These are phyloP conservation scores for Megalopta genalis DNA, from an alignment of 1,140 invertebrate species.

Conservation along the genomic window DNA sequence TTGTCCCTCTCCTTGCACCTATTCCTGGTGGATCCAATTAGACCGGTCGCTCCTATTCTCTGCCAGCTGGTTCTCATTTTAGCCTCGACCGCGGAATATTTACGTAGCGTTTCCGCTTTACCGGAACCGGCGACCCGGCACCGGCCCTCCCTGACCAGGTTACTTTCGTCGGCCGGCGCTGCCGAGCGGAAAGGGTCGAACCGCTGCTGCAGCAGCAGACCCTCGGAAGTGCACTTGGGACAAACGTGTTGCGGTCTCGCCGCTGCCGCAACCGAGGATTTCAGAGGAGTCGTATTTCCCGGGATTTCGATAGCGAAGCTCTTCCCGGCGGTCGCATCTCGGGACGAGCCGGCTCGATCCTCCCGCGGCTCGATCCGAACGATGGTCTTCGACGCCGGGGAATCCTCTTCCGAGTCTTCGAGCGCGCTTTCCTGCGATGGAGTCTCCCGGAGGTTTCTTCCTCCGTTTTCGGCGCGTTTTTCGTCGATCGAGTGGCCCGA, in stretches of 20 bases:
- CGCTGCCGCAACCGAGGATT: constrained; percentile 15
- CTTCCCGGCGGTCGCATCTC: background rate
- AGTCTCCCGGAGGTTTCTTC: background rate
- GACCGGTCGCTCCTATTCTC: constrained; percentile 24
- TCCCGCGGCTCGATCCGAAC: constrained; percentile 6
- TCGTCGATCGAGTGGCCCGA: background rate
- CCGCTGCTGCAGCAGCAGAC: constrained; percentile 57
- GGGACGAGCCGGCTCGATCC: background rate
- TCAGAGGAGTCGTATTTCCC: constrained; percentile 58
- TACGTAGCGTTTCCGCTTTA: constrained; percentile 24
- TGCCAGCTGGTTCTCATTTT: constrained; percentile 54
- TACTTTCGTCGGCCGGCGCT: constrained; percentile 9
- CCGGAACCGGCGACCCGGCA: constrained; percentile 8
- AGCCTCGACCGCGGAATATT: constrained; percentile 17
- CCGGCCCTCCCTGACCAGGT: constrained; percentile 27
- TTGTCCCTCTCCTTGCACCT: constrained; percentile 6
- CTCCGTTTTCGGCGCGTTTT: background rate
- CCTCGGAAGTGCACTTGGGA: constrained; percentile 67
- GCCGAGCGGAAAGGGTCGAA: constrained; percentile 66
- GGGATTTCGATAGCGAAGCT: constrained; percentile 53
- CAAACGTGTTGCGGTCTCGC: constrained; percentile 57
- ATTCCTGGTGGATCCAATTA: constrained; percentile 41
- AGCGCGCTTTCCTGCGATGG: background rate
- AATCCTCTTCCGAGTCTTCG: background rate
- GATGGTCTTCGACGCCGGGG: background rate